Base-by-base conservation (phyloP, 2,888 invertebrate species). In the Meloe dianella region DNA sequence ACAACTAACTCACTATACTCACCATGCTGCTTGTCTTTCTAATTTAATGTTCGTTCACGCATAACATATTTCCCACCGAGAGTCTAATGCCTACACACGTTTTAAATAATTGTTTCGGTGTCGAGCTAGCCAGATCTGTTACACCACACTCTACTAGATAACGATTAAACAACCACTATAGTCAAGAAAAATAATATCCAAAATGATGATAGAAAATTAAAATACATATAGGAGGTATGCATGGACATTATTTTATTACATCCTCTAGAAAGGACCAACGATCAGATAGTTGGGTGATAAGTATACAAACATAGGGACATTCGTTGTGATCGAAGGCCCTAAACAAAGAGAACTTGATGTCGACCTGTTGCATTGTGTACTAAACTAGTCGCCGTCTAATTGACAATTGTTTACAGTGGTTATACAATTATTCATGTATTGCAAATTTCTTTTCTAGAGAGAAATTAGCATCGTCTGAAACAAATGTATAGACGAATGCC, bases 391-490 rank as follows among this genome's bases (percentile, higher is more conserved):
- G 81, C 79, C 81, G 77, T 82, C 82, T 83, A 83, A 83, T 83
- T 83, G 82, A 83, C 82, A 82, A 83, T 83, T 83, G 83, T 83
- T 83, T 82, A 83, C 82, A 82, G 78, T 73, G 78, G 82, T 82
- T 82, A 83, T n/a, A n/a, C n/a, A n/a, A n/a, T 83, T 82, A 82
- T 82, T 83, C 82, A 82, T 82, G 83, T 83, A 80, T 81, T 80
- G 82, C 82, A 82, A 82, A 82, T 82, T 81, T 82, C 81, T 81
- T 80, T n/a, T n/a, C 74, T 81, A 80, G 75, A 81, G 80, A 75
- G 47, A 58, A 77, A 2, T n/a, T 41, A 6, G 41, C 41, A 6
- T 17, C n/a, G 24, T 27, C 66, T 20, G 47, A 38, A 35, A 63
- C 22, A 56, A 56, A 56, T 24, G 29, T 27, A 4, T 27, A 35